Conservation (phyloP, 2,888 invertebrate species). For the Ormyrus labotus region DNA sequence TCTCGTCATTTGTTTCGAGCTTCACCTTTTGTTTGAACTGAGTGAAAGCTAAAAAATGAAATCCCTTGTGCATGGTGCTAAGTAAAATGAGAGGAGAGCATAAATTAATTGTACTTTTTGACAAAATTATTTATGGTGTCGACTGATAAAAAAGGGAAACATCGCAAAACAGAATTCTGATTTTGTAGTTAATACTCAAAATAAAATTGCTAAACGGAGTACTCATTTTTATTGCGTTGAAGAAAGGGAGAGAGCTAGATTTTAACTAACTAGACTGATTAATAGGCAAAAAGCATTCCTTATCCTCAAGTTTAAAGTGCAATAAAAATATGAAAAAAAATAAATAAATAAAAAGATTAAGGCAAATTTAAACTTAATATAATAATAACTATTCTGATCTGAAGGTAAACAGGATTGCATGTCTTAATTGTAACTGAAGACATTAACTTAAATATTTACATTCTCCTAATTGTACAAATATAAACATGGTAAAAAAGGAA, state of each 20-base stretch:
- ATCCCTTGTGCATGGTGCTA: slow-evolving; percentile 22
- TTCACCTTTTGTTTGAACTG: too few species aligned
- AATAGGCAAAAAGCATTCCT: slow-evolving; percentile 38
- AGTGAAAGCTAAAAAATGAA: too few species aligned
- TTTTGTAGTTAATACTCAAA: slow-evolving; percentile 35
- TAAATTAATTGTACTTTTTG: slow-evolving; percentile 4
- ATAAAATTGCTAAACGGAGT: slow-evolving; percentile 25
- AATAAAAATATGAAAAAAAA: slow-evolving; percentile 27
- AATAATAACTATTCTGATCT: not conserved
- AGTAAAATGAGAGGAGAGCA: not conserved
- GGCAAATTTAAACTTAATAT: slow-evolving; percentile 21
- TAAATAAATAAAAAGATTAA: not conserved
- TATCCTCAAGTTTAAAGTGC: slow-evolving; percentile 37
- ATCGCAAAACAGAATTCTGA: slow-evolving; percentile 1
- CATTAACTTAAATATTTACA: slow-evolving; percentile 30
- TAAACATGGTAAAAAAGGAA: slow-evolving; percentile 13
- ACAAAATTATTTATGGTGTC: slow-evolving; percentile 2
- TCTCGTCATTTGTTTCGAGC: too few species aligned
- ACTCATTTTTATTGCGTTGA: slow-evolving; percentile 22
- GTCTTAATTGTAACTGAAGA: slow-evolving; percentile 30
- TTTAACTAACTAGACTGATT: slow-evolving; percentile 49
- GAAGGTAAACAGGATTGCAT: slow-evolving; percentile 1
- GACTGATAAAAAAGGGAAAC: slow-evolving; percentile 1
- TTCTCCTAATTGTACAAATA: slow-evolving; percentile 39
- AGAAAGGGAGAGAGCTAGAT: slow-evolving; percentile 6